A percentile compares a stretch with the other conserved stretches of the same genome.
Evolutionary conservation across 2,113 vertebrate species (phyloP).

Genomic region (Eurypyga helias): DNA sequence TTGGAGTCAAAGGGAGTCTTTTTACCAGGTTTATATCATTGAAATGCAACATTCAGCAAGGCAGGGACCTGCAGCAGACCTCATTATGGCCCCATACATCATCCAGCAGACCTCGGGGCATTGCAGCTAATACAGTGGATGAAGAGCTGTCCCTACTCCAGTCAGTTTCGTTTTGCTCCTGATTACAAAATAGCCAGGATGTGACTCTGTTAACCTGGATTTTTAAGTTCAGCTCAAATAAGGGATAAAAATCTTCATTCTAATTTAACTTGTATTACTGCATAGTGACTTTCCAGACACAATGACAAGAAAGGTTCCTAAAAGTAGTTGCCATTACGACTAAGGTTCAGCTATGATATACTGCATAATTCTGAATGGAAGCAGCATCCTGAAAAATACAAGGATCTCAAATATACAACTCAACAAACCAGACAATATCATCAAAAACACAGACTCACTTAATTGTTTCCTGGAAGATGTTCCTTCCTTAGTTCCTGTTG

Average conservation of each 20-base stretch:
- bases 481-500: not conserved
- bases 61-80: not conserved
- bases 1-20: conserved; percentile 47
- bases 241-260: not conserved
- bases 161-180: not conserved
- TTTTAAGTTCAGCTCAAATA: not conserved
- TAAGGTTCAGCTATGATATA: not conserved
- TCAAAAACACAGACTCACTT: not conserved
- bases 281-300: not conserved
- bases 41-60: conserved; percentile 44
- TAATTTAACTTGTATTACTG: not conserved
- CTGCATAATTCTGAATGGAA: not conserved
- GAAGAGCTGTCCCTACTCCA: not conserved
- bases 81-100: conserved; percentile 16
- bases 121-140: not conserved
- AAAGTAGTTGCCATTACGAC: not conserved
- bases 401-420: not conserved
- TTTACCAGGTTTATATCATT: conserved; percentile 29
- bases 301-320: not conserved
- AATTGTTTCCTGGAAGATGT: not conserved
- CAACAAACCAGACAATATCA: not conserved
- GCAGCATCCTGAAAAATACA: not conserved
- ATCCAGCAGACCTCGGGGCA: not conserved
- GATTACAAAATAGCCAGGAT: not conserved
- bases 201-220: not conserved